Percentiles rank a stretch among this genome's conserved stretches.
These are phyloP conservation scores for Sinelater perroti DNA, from an alignment of 2,888 invertebrate species.

Conservation along the genomic window DNA sequence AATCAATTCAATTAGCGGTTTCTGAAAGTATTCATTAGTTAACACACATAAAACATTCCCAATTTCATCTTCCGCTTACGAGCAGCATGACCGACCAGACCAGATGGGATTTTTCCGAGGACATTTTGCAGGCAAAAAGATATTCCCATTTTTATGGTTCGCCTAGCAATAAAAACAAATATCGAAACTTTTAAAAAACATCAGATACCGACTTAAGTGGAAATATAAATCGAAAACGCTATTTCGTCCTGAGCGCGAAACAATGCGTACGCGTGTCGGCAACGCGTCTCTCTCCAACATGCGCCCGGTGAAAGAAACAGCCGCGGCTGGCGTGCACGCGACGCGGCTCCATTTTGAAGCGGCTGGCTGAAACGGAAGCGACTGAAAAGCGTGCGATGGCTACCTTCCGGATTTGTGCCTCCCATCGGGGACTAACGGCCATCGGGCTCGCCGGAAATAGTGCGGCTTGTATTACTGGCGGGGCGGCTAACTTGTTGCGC, in stretches of 20 bases:
- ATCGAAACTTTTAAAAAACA: slow-evolving; percentile 36
- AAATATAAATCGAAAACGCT: slow-evolving; percentile 31
- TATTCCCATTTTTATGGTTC: slow-evolving; percentile 39
- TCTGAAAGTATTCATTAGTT: too few relatives aligned
- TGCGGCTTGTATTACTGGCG: slow-evolving; percentile 45
- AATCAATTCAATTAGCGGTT: too few relatives aligned
- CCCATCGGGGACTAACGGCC: slow-evolving; percentile 37
- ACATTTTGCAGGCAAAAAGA: slow-evolving; percentile 25
- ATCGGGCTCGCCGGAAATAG: slow-evolving; percentile 45
- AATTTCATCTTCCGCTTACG: too few relatives aligned
- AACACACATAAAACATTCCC: not conserved
- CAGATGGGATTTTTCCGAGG: slow-evolving; percentile 25
- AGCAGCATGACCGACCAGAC: too few relatives aligned
- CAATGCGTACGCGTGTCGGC: slow-evolving; percentile 2
- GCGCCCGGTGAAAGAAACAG: slow-evolving; percentile 32
- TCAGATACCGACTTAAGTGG: slow-evolving; percentile 24
- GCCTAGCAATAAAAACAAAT: slow-evolving; percentile 41
- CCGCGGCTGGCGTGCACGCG: slow-evolving; percentile 20
- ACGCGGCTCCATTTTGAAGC: slow-evolving; percentile 37
- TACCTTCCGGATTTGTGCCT: slow-evolving; percentile 43
- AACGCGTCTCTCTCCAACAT: too few relatives aligned
- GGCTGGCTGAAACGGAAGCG: slow-evolving; percentile 43
- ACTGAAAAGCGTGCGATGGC: slow-evolving; percentile 46
- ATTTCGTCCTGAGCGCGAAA: slow-evolving; percentile 26
- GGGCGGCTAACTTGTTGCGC: slow-evolving; percentile 45